Conservation (phyloP, 2,797 vertebrate species). For the Aotus griseimembra region DNA sequence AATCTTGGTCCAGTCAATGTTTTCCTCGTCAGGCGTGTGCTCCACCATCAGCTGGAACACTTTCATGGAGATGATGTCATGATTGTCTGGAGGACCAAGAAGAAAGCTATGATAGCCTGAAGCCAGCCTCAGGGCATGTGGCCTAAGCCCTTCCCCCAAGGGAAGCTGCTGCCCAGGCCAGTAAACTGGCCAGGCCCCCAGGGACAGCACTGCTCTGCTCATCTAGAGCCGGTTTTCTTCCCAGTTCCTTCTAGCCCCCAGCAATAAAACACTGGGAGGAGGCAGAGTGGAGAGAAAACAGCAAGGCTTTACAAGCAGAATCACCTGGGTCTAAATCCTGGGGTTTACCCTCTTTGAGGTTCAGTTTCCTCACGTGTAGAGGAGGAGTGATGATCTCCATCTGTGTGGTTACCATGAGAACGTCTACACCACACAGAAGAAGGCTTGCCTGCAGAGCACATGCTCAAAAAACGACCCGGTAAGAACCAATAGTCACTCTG, state of each 20-base stretch:
- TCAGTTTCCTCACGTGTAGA: background rate
- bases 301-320: background rate
- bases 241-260: background rate
- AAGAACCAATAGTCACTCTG: background rate
- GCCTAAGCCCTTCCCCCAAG: background rate
- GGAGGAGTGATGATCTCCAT: background rate
- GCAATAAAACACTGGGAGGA: background rate
- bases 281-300: background rate
- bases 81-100: constrained; percentile 90
- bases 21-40: constrained; percentile 95
- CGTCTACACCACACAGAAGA: background rate
- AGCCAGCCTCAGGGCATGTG: background rate
- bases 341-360: background rate
- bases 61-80: constrained; percentile 99
- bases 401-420: background rate
- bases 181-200: fast-evolving
- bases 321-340: background rate
- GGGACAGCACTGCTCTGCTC: background rate
- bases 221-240: background rate
- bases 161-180: background rate
- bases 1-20: constrained; percentile 97
- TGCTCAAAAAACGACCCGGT: background rate
- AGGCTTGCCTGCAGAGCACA: fast-evolving
- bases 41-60: constrained; percentile 98
- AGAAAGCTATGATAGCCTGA: background rate